These are phyloP conservation scores for Germaria angustata DNA, from an alignment of 2,888 invertebrate species.

Conservation along the genomic window DNA sequence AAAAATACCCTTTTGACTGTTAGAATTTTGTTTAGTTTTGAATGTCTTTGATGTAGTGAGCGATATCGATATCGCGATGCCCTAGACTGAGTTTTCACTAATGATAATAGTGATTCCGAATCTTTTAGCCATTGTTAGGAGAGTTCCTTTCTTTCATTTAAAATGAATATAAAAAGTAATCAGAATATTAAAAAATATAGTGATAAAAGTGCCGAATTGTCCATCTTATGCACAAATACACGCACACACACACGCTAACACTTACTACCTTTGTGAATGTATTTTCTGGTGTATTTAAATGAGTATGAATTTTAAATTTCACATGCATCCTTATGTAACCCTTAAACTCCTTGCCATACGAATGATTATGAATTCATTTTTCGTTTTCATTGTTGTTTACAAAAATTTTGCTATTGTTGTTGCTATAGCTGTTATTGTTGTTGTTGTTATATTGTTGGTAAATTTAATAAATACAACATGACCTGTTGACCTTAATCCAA, in stretches of 20 bases:
- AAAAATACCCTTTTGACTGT: no score
- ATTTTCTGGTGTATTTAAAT: not conserved
- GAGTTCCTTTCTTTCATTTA: no score
- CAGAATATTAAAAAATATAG: no score
- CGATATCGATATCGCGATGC: no score
- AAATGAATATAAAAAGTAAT: no score
- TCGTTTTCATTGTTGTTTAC: constrained; percentile 18
- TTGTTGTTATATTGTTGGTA: constrained; percentile 39
- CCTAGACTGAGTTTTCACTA: no score
- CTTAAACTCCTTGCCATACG: constrained; percentile 8
- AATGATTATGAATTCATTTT: constrained; percentile 62
- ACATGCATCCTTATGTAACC: constrained; percentile 15
- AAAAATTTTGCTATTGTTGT: constrained; percentile 6
- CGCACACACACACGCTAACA: not conserved
- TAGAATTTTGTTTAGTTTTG: no score
- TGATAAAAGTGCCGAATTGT: not conserved
- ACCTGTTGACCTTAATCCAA: constrained; percentile 69
- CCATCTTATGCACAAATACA: not conserved
- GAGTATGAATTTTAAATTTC: constrained; percentile 25
- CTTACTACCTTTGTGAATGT: not conserved
- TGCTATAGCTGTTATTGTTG: constrained; percentile 17
- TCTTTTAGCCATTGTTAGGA: no score
- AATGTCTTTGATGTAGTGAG: no score
- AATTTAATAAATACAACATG: constrained; percentile 62
- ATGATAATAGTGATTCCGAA: no score